phyloP scores from a whole-genome alignment of 2,113 vertebrate species.

The Micronisus gabar region DNA sequence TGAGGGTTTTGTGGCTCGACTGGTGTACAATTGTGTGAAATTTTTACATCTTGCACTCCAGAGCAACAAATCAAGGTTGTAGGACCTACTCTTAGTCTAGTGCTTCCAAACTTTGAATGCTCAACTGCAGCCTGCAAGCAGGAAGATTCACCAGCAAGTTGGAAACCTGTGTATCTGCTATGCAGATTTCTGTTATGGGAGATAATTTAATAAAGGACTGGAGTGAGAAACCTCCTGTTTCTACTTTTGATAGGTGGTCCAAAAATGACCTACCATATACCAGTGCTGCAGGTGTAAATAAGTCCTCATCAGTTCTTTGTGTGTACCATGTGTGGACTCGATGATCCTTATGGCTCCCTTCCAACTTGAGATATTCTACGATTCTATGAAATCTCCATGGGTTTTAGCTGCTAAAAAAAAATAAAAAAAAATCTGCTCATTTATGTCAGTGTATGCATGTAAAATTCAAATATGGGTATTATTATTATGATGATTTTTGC shows the following conservation, averaged over 20 bases:
- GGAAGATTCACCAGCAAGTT: not conserved
- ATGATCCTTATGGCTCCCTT: not conserved
- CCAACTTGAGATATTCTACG: not conserved
- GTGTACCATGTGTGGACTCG: fast-evolving
- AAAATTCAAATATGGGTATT: not conserved
- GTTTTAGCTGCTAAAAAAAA: not conserved
- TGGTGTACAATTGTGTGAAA: fast-evolving
- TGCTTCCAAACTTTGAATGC: not conserved
- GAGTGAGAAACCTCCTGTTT: not conserved
- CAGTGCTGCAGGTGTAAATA: fast-evolving
- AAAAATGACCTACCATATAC: not conserved
- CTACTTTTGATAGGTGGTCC: not conserved
- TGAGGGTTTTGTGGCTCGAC: not conserved
- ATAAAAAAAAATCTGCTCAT: not conserved
- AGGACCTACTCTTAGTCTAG: not conserved
- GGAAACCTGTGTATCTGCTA: not conserved
- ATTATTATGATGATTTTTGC: not conserved
- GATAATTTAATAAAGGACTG: not conserved
- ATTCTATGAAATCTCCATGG: not conserved
- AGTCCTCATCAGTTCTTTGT: not conserved
- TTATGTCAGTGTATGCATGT: not conserved
- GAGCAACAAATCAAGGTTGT: not conserved
- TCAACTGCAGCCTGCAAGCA: not conserved
- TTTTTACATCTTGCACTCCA: not conserved
- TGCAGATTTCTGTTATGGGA: not conserved